phyloP scores from a whole-genome alignment of 2,797 vertebrate genomes.

The Cheirogaleus major region DNA sequence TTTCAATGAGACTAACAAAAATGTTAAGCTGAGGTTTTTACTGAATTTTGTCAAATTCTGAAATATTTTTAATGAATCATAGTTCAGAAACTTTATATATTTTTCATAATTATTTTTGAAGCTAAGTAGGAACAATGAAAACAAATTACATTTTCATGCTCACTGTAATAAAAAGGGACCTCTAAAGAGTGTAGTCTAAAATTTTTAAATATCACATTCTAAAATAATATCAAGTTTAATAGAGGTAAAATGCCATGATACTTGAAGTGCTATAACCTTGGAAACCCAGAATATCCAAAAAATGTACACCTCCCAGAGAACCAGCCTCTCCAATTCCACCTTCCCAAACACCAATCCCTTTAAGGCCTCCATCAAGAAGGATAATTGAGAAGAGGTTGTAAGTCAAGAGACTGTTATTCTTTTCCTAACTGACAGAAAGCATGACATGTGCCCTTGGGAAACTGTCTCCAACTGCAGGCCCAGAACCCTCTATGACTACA shows the following conservation, averaged over 20 bases:
- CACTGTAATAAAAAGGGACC: not conserved
- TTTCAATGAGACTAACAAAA: not conserved
- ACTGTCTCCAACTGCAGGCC: not conserved
- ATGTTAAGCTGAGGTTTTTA: slow-evolving; percentile 19
- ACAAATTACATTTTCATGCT: slow-evolving; percentile 35
- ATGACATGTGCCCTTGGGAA: not conserved
- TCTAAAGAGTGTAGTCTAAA: not conserved
- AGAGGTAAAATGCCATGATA: not conserved
- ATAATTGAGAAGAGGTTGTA: not conserved
- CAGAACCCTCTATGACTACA: not conserved
- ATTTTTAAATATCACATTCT: not conserved
- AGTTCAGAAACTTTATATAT: not conserved
- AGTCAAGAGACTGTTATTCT: not conserved
- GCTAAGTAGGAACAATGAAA: slow-evolving; percentile 8
- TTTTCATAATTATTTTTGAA: slow-evolving; percentile 48
- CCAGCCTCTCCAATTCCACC: not conserved
- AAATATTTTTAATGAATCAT: slow-evolving; percentile 16
- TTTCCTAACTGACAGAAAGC: slow-evolving; percentile 20
- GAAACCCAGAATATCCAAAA: not conserved
- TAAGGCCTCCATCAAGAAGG: not conserved
- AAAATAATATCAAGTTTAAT: not conserved
- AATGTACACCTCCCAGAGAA: not conserved
- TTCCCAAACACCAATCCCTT: not conserved
- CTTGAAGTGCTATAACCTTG: not conserved
- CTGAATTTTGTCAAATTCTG: not conserved